These are phyloP conservation scores for Xylota segnis DNA, from an alignment of 2,888 invertebrate genomes.

Conservation along the genomic window DNA sequence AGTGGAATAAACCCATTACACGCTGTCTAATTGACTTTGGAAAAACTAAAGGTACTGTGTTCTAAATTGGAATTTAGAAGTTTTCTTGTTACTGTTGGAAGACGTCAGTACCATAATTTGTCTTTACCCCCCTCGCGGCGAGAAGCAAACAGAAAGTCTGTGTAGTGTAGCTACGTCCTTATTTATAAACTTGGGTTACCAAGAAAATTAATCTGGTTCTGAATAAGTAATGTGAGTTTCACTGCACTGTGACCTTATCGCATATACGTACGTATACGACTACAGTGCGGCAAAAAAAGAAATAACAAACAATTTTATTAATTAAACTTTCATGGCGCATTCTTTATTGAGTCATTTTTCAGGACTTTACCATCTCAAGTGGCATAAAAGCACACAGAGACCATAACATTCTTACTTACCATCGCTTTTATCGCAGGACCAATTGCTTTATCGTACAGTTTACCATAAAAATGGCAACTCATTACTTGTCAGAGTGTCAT, in stretches of 20 bases:
- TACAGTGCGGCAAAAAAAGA: background rate
- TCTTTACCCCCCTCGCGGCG: background rate
- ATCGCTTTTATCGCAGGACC: background rate
- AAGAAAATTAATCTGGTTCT: background rate
- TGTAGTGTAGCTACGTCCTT: background rate
- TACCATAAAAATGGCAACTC: background rate
- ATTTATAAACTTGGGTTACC: background rate
- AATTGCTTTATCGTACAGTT: conserved; percentile 1
- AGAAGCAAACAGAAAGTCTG: background rate
- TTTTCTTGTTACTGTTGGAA: background rate
- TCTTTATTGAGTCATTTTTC: background rate
- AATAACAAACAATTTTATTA: background rate
- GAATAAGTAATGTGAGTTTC: background rate
- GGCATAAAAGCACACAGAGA: background rate
- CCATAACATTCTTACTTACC: conserved; percentile 4
- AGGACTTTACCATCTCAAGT: background rate
- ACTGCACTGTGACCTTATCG: too few relatives aligned
- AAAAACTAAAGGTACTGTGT: background rate
- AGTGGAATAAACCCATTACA: background rate
- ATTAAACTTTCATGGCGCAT: background rate
- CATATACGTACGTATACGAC: too few relatives aligned
- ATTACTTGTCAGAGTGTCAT: background rate
- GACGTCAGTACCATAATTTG: background rate
- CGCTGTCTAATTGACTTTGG: background rate
- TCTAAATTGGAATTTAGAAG: background rate